Percentiles rank a stretch among this genome's conserved stretches.
phyloP scores from a whole-genome alignment of 2,888 invertebrate genomes.

The Drosophila helvetica region DNA sequence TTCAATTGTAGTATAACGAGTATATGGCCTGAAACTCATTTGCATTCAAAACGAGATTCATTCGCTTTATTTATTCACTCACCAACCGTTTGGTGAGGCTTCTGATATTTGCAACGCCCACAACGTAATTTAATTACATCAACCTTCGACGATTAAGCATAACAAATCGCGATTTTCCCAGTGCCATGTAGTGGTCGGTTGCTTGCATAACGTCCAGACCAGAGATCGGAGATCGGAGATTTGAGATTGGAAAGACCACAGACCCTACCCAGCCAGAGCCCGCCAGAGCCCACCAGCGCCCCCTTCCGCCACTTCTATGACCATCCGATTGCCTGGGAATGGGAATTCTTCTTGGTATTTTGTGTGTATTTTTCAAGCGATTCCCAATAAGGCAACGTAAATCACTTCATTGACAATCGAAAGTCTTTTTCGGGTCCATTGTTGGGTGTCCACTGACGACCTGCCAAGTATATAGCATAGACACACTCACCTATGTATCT shows the following conservation, averaged over 20 bases:
- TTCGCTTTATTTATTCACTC: not conserved
- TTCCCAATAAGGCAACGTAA: not conserved
- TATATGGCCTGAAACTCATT: too few species aligned
- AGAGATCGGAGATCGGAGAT: too few species aligned
- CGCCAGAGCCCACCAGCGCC: too few species aligned
- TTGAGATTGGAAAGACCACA: too few species aligned
- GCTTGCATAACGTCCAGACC: constrained; percentile 15
- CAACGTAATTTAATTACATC: constrained; percentile 15
- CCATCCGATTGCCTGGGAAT: not conserved
- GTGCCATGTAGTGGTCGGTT: not conserved
- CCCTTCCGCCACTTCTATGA: not conserved
- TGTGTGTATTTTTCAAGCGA: not conserved
- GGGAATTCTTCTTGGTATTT: not conserved
- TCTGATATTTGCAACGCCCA: constrained; percentile 6
- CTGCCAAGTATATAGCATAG: not conserved
- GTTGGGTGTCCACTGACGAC: too few species aligned
- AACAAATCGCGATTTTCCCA: constrained; percentile 26
- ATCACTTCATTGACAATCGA: not conserved
- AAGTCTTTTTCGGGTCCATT: not conserved
- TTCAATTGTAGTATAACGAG: too few species aligned
- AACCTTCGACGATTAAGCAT: constrained; percentile 25
- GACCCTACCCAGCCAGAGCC: too few species aligned
- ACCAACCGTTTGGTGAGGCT: not conserved
- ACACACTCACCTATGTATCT: too few species aligned
- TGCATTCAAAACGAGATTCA: too few species aligned